Percentiles rank a stretch among this genome's conserved stretches.
Evolutionary conservation across 2,113 vertebrate genomes (phyloP).

Genomic region (Python bivittatus): DNA sequence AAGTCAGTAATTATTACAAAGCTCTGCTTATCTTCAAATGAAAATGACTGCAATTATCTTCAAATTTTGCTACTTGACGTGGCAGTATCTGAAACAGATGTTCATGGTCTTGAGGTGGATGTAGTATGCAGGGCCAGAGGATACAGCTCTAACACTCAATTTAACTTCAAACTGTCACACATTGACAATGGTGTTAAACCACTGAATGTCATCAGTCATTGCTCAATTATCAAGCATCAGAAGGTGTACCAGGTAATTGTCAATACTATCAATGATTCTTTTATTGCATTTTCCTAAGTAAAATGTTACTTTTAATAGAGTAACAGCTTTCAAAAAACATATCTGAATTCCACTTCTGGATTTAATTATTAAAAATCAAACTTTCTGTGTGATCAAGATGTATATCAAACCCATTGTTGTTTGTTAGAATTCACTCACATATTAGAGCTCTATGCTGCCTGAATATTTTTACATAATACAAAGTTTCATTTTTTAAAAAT

Average conservation of each 20-base stretch:
- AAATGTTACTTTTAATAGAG: not conserved
- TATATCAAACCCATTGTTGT: not conserved
- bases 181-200: not conserved
- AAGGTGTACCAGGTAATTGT: not conserved
- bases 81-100: not conserved
- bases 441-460: not conserved
- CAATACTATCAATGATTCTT: not conserved
- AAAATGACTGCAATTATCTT: not conserved
- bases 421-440: not conserved
- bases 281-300: conserved; percentile 17
- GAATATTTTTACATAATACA: not conserved
- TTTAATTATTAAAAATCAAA: conserved; percentile 4
- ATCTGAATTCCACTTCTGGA: conserved; percentile 10
- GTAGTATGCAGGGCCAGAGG: not conserved
- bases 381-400: conserved; percentile 3
- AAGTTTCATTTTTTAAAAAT: not conserved
- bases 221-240: not conserved
- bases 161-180: not conserved
- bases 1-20: not conserved
- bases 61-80: not conserved
- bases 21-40: not conserved
- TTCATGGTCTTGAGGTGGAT: not conserved
- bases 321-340: conserved; percentile 20
- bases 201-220: not conserved
- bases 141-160: not conserved